Evolutionary conservation across 2,888 invertebrate genomes (phyloP).

Genomic region (Aethes cnicana): DNA sequence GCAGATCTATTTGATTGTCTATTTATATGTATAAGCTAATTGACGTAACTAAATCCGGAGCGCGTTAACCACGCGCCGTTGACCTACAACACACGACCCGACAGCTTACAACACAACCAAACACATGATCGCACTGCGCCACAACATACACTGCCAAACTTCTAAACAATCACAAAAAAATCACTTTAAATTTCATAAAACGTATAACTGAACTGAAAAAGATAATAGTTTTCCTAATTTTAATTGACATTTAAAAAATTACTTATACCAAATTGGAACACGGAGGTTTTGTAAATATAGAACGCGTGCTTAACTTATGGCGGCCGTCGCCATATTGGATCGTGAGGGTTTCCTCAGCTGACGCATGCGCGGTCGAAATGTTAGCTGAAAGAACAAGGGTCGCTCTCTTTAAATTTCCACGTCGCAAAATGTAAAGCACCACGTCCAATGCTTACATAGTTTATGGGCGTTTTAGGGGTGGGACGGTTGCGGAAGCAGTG

Average conservation of each 20-base stretch:
- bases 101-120: conserved; percentile 50
- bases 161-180: conserved; percentile 19
- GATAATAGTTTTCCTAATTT: conserved; percentile 23
- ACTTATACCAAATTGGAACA: conserved; percentile 4
- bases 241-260: conserved; percentile 17
- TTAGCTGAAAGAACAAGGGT: conserved; percentile 26
- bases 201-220: conserved; percentile 34
- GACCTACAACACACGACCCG: conserved; percentile 46
- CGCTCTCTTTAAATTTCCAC: conserved; percentile 26
- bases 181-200: conserved; percentile 31
- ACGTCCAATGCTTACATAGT: conserved; percentile 20
- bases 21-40: neutral
- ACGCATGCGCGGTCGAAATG: conserved; percentile 63
- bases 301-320: conserved; percentile 73
- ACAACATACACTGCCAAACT: conserved; percentile 38
- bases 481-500: conserved; percentile 4
- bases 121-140: conserved; percentile 66
- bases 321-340: conserved; percentile 78
- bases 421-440: conserved; percentile 13
- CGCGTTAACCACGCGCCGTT: conserved; percentile 46
- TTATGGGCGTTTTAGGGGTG: conserved; percentile 2
- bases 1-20: neutral
- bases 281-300: conserved; percentile 52
- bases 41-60: conserved; percentile 2
- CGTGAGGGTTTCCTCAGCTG: conserved; percentile 56